Evolutionary conservation across 30 jellyfish, hydroid and myxozoan species (phyloP), one percentile per base, ranked within the genome.

Genomic region (Catostylus mosaicus): DNA sequence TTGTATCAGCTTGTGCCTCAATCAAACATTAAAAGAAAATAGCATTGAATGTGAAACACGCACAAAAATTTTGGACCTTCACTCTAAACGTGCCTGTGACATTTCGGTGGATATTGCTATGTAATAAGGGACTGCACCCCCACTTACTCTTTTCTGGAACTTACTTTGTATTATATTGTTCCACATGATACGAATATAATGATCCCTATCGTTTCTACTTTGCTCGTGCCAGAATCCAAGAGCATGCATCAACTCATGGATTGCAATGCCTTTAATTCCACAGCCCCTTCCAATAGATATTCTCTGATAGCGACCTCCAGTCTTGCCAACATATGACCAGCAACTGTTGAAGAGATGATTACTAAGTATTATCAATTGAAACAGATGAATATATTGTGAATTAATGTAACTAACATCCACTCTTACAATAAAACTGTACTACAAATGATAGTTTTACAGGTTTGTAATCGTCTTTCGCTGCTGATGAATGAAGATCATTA

Each of bases 161-260:
- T 65, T 72, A 48, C 73, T 54, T 74, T 73, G 0, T 48, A 7
- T 54, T 30, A 74, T 56, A 30, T 74, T 74, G 34, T 51, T n/a
- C 40, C 29, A 74, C 63, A n/a, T 32, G 51, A 74, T 74, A 9
- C 56, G 18, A 32, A n/a, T n/a, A n/a, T n/a, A n/a, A n/a, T n/a
- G n/a, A n/a, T n/a, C n/a, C n/a, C n/a, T n/a, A n/a, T n/a, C n/a
- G n/a, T n/a, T n/a, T n/a, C n/a, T n/a, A n/a, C n/a, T n/a, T n/a
- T n/a, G 87, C 57, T 76, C 87, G 27, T 76, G 87, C 43, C 43
- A 76, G 38, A 76, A 76, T 0, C 87, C 87, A 35, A 76, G 77
- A 16, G 87, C 87, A 57, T 76, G 87, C 87, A 76, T 76, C 32
- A 76, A 56, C 65, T 76, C 87, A 22, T 76, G 87, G 27, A 76